Evolutionary conservation across 1,140 invertebrate species (phyloP).

Genomic region (Heliconius hermathena): DNA sequence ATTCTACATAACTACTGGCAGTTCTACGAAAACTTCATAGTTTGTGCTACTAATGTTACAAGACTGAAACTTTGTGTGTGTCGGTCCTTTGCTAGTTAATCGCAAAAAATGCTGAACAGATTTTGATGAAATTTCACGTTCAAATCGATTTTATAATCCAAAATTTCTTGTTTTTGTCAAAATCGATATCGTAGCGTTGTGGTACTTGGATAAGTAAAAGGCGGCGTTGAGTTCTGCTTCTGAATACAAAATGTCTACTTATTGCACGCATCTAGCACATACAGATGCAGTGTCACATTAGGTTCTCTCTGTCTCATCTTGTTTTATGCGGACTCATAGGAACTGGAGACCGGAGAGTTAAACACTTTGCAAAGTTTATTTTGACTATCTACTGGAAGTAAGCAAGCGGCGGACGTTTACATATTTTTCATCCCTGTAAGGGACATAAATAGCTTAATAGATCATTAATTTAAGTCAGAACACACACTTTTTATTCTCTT

Average conservation of each 20-base stretch:
- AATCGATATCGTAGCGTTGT: not conserved
- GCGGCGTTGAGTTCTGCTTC: not conserved
- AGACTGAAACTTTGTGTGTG: not conserved
- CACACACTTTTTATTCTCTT: not conserved
- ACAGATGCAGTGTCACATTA: too few species aligned
- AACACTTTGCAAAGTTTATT: not conserved
- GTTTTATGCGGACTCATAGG: too few species aligned
- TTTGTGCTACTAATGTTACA: not conserved
- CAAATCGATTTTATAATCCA: not conserved
- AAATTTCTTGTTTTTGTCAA: not conserved
- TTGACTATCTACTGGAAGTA: not conserved
- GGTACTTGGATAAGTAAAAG: not conserved
- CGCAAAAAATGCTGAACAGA: not conserved
- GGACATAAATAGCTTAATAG: not conserved
- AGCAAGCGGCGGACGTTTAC: not conserved
- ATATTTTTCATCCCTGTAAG: not conserved
- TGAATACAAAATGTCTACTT: not conserved
- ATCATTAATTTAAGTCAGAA: slow-evolving; percentile 1
- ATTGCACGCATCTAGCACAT: not conserved
- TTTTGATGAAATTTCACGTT: not conserved
- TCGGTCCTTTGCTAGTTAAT: not conserved
- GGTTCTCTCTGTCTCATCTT: too few species aligned
- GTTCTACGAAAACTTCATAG: not conserved
- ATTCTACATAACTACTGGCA: slow-evolving; percentile 10
- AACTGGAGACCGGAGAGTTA: not conserved